Base-by-base conservation (phyloP, 2,888 invertebrate species). In the Xylophagus ater region DNA sequence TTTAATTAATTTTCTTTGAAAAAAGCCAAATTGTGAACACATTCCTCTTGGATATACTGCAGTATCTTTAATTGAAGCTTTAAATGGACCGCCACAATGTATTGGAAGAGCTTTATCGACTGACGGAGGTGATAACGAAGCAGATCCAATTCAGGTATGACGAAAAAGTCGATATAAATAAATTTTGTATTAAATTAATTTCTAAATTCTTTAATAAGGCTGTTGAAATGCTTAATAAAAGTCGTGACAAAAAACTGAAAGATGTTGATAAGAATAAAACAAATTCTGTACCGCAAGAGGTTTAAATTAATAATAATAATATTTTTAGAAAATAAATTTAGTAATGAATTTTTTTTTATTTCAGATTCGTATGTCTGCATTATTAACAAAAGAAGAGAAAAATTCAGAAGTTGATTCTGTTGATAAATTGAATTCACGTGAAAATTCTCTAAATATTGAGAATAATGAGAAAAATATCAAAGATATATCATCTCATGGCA, bases 21-120 rank as follows among this genome's bases (percentile, higher is more conserved):
- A 21, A 8, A 26, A 49, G 51, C 50, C 59, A 3, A 53, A 57
- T 4, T 53, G 59, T 36, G 64, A 65, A 44, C 56, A 86, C 58
- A 85, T 93, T 54, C 94, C 93, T 9, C 74, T 83, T 0, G 94
- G 94, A 1, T 96, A 92, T 65, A 88, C 93, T 68, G 82, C 90
- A 19, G 87, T 96, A 37, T 87, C 94, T 0, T 71, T 96, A 37
- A 85, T 96, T 49, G 96, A 96, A 68, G 96, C 96, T 4, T 70
- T 96, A 37, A 96, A 96, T 68, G 96, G 96, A 0, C 93, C 92
- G 6, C 81, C 63, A 10, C 60, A 60, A 34, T 58, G 55, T 43
- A 54, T 57, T 36, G 51, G 51, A 10, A 51, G 59, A 4, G 43
- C 51, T 17, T 55, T 52, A 42, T 50, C 49, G 3, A 23, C 71